Percentiles rank a stretch among this genome's conserved stretches.
Evolutionary conservation across 2,797 vertebrate species (phyloP).

Genomic region (Gallinago nigripennis): DNA sequence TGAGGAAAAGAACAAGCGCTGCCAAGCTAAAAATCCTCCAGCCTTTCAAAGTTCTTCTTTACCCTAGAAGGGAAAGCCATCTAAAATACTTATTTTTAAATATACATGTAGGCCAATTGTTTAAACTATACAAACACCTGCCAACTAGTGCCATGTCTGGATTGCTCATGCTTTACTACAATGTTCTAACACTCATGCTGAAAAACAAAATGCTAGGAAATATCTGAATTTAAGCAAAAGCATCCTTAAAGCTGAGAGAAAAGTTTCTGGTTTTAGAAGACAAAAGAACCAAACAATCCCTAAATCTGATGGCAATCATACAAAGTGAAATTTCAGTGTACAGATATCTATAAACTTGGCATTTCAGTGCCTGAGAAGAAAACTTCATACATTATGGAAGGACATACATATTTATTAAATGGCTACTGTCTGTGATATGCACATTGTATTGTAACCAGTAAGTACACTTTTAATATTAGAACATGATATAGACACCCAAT

Average conservation of each 20-base stretch:
- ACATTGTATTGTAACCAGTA: not conserved
- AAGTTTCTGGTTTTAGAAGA: not conserved
- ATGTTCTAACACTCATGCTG: not conserved
- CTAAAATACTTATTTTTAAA: not conserved
- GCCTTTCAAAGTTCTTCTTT: not conserved
- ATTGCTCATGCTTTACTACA: not conserved
- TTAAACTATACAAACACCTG: not conserved
- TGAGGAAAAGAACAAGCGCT: not conserved
- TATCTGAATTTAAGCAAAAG: not conserved
- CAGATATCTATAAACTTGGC: not conserved
- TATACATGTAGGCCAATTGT: not conserved
- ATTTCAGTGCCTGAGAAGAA: not conserved
- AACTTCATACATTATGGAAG: not conserved
- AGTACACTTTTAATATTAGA: not conserved
- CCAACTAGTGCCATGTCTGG: not conserved
- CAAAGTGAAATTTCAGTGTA: not conserved
- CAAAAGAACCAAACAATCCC: not conserved
- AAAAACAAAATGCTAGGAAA: not conserved
- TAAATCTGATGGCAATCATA: not conserved
- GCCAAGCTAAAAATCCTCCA: not conserved
- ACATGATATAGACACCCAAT: not conserved
- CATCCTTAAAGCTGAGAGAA: not conserved
- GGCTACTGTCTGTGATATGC: not conserved
- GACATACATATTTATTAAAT: not conserved
- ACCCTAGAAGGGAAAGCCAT: slow-evolving; percentile 2